These are phyloP conservation scores for Eulemur coronatus DNA, from an alignment of 2,797 vertebrate genomes.

Conservation along the genomic window DNA sequence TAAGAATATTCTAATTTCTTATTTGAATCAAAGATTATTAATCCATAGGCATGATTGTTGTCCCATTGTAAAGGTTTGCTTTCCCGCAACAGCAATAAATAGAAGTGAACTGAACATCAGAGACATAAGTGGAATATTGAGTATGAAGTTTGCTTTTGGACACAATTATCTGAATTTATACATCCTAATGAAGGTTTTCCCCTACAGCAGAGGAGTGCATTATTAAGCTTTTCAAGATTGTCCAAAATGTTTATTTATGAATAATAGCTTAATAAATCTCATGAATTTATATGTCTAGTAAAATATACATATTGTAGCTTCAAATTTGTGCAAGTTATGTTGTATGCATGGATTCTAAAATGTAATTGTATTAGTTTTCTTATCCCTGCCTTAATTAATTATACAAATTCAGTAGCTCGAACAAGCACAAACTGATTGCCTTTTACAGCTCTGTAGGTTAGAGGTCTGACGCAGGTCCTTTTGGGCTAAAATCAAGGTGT, in stretches of 20 bases:
- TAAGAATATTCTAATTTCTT: slow-evolving; percentile 7
- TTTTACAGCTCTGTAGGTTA: not conserved
- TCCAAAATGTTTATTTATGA: slow-evolving; percentile 18
- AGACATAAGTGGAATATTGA: not conserved
- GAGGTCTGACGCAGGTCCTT: not conserved
- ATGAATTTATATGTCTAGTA: slow-evolving; percentile 33
- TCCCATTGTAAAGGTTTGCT: not conserved
- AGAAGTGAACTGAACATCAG: not conserved
- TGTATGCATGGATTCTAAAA: not conserved
- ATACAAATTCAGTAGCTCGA: not conserved
- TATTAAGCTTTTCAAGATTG: not conserved
- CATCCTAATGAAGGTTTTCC: not conserved
- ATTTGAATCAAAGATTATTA: slow-evolving; percentile 3
- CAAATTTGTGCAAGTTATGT: not conserved
- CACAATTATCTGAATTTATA: not conserved
- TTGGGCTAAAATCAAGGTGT: not conserved
- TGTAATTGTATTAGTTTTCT: not conserved
- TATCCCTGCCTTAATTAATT: not conserved
- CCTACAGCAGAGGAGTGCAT: not conserved
- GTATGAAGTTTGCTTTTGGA: not conserved
- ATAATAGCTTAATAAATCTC: slow-evolving; percentile 12
- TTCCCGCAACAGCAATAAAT: not conserved
- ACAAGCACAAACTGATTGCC: not conserved
- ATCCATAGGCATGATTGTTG: not conserved
- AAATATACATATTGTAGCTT: slow-evolving; percentile 40